phyloP scores from a whole-genome alignment of 2,888 invertebrate genomes.

The Chrysolina haemoptera region DNA sequence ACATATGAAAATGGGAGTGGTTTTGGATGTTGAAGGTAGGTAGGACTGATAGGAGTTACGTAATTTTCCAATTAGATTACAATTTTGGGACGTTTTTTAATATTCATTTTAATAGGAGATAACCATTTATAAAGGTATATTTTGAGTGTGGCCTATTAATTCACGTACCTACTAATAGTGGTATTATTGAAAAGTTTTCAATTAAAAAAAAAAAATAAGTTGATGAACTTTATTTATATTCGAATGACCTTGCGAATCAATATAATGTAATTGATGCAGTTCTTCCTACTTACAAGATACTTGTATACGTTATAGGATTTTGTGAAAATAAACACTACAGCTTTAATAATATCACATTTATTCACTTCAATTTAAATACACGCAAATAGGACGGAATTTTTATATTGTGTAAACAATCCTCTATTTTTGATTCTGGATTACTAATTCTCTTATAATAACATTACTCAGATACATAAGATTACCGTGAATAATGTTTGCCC shows the following conservation, averaged over 20 bases:
- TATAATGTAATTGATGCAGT: background rate
- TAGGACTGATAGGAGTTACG: no score
- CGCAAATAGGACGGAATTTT: constrained; percentile 23
- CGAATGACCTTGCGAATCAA: constrained; percentile 13
- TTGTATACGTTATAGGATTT: constrained; percentile 8
- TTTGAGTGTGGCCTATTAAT: no score
- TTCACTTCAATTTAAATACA: constrained; percentile 11
- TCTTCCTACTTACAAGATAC: constrained; percentile 17
- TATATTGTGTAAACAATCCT: constrained; percentile 13
- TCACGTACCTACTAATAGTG: no score
- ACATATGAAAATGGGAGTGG: no score
- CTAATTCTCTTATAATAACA: background rate
- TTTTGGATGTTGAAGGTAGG: no score
- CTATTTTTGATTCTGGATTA: constrained; percentile 14
- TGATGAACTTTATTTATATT: constrained; percentile 10
- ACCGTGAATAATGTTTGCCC: background rate
- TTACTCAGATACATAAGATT: background rate
- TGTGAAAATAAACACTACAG: constrained; percentile 17
- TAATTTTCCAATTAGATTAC: no score
- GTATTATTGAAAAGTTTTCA: background rate
- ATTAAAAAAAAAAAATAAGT: background rate
- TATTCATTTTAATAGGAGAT: no score
- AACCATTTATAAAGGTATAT: no score
- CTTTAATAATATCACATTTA: constrained; percentile 28
- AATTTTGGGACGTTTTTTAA: no score